Evolutionary conservation across 2,113 vertebrate species (phyloP).

Genomic region (Hyla sarda): DNA sequence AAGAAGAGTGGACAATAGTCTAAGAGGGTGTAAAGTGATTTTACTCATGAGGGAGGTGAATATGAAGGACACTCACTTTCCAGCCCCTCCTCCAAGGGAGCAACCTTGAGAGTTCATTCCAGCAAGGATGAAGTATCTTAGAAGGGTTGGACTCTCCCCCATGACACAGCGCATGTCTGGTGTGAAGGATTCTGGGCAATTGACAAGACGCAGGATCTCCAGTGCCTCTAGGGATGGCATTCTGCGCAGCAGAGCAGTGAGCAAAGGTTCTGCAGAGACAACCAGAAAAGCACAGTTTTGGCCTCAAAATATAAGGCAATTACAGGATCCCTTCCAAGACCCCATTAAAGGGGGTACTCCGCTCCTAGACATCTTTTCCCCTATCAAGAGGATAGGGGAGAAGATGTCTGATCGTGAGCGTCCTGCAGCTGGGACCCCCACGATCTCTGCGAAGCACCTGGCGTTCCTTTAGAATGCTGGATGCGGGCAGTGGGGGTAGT

Average conservation of each 20-base stretch:
- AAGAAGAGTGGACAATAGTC: not conserved
- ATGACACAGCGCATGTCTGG: conserved; percentile 95
- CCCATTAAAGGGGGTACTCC: too few species aligned
- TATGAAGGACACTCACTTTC: conserved; percentile 81
- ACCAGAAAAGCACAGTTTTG: not conserved
- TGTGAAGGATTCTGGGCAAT: conserved; percentile 95
- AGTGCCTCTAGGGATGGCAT: conserved; percentile 86
- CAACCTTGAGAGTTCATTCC: conserved; percentile 97
- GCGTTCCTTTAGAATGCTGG: too few species aligned
- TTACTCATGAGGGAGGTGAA: not conserved
- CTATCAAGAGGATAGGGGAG: too few species aligned
- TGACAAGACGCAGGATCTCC: conserved; percentile 93
- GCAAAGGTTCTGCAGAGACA: conserved; percentile 81
- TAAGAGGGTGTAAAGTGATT: not conserved
- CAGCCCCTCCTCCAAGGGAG: conserved; percentile 90
- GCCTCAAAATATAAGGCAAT: not conserved
- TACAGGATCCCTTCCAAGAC: not conserved
- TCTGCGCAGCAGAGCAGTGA: conserved; percentile 85
- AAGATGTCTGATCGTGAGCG: too few species aligned
- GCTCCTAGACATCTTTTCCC: too few species aligned
- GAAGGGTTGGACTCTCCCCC: conserved; percentile 86
- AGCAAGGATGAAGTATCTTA: conserved; percentile 89
- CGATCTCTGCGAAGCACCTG: too few species aligned
- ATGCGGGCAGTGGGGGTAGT: too few species aligned
- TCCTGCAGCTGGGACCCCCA: too few species aligned